Conservation (phyloP, 2,113 vertebrate species). For the Phylloscopus trochiloides region DNA sequence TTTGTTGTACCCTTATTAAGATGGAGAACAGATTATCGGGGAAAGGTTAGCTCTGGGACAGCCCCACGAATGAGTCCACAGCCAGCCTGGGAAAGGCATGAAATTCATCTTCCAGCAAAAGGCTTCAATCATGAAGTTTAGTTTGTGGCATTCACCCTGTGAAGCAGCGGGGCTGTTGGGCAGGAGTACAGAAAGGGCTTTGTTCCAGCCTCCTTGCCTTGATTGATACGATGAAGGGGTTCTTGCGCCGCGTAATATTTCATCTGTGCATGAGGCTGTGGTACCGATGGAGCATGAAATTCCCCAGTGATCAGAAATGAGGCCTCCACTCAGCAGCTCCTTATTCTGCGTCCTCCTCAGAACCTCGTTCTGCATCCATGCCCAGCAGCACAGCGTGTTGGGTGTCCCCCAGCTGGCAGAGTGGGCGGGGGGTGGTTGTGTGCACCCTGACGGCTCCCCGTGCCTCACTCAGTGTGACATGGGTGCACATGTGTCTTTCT, state of each 20-base stretch:
- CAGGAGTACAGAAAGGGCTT: slow-evolving; percentile 35
- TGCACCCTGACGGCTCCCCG: not conserved
- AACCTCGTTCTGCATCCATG: not conserved
- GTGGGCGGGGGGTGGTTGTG: not conserved
- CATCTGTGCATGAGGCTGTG: not conserved
- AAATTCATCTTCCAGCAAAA: slow-evolving; percentile 48
- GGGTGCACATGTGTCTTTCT: accelerated
- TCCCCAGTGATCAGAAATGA: not conserved
- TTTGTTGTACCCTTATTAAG: slow-evolving; percentile 6
- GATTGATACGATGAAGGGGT: slow-evolving; percentile 17
- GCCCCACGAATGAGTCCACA: not conserved
- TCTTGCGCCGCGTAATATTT: not conserved
- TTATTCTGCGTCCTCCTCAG: not conserved
- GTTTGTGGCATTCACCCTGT: not conserved
- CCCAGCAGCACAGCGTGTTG: not conserved
- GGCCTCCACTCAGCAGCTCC: not conserved
- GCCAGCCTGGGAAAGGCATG: not conserved
- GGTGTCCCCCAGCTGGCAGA: not conserved
- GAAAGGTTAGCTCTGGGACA: not conserved
- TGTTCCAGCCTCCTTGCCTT: slow-evolving; percentile 24
- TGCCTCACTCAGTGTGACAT: not conserved
- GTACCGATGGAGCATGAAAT: not conserved
- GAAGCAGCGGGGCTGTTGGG: not conserved
- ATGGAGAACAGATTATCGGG: not conserved
- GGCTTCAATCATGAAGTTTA: not conserved